A percentile compares a stretch with the other conserved stretches of the same genome.
Evolutionary conservation across 2,797 vertebrate genomes (phyloP).

Genomic region (Phaenicophaeus curvirostris): DNA sequence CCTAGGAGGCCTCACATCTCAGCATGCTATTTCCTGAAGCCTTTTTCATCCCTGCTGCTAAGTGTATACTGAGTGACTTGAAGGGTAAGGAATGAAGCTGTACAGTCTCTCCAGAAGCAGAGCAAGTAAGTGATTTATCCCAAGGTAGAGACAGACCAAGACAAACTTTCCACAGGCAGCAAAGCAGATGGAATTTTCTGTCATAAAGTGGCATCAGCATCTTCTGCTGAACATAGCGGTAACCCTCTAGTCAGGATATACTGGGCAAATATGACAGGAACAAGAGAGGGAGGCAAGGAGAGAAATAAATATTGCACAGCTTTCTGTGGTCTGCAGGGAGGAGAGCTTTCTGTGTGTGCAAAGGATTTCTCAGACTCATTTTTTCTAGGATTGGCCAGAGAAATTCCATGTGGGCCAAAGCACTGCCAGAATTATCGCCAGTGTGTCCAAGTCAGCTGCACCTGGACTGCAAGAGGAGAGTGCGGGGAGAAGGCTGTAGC

Average conservation of each 20-base stretch:
- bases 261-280: not conserved
- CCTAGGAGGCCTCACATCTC: conserved; percentile 66
- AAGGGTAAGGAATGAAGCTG: conserved; percentile 28
- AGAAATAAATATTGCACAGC: not conserved
- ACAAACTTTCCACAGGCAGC: not conserved
- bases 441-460: not conserved
- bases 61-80: conserved; percentile 25
- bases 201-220: not conserved
- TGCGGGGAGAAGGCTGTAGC: not conserved
- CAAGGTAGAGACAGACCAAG: not conserved
- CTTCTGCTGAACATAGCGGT: not conserved
- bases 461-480: not conserved
- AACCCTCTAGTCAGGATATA: not conserved
- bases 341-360: not conserved
- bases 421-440: not conserved
- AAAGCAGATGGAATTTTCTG: not conserved
- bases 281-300: not conserved
- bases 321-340: not conserved
- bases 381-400: not conserved
- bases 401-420: not conserved
- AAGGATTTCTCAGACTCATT: not conserved
- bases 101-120: conserved; percentile 7
- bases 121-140: not conserved
- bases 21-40: conserved; percentile 69
- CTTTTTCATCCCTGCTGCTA: conserved; percentile 61